Base-by-base conservation (phyloP, 2,113 vertebrate species). In the Eurystomus gularis region DNA sequence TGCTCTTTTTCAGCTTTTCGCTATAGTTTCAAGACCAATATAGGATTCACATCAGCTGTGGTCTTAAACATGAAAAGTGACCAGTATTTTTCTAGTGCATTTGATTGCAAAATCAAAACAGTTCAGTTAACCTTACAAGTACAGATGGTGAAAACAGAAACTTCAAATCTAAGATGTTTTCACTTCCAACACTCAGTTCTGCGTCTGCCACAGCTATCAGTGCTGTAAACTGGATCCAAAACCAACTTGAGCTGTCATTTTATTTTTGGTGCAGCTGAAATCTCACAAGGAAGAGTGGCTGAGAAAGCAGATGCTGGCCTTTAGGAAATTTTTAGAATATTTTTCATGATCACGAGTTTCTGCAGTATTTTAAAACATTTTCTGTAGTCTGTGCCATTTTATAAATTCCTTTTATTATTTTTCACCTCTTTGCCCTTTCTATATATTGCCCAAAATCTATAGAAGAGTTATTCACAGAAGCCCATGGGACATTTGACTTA, bases 21-120 rank as follows among this genome's bases (percentile, higher is more conserved):
- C 75, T 94, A 60, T 57, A 96, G 85, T 93, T 97, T 96, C 86
- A 95, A 96, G 57, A 70, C 73, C 93, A 96, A 75, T 78, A 21
- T 10, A 54, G 73, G 81, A 93, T 94, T 97, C 86, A 77, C 93
- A 94, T 96, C 83, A 76, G 70, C 83, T 94, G 69, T 94, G 84
- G 52, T 77, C 69, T 94, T 65, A 86, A 84, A 70, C 48, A 83
- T 58, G 62, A 93, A 86, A 94, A 96, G 37, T 75, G 52, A 80
- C 35, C 58, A 58, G 60, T 17, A 10, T 82, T 95, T 84, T 83
- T 81, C 84, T 96, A 75, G 61, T 51, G 79, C 42, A 29, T 72
- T n/a, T 52, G 31, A 61, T 26, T 77, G 58, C 72, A 95, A 97
- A 94, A 86, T 54, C 28, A 64, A 54, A 90, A 85, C 37, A 79